phyloP scores from a whole-genome alignment of 1,140 invertebrate genomes.

The Saccostrea echinata region DNA sequence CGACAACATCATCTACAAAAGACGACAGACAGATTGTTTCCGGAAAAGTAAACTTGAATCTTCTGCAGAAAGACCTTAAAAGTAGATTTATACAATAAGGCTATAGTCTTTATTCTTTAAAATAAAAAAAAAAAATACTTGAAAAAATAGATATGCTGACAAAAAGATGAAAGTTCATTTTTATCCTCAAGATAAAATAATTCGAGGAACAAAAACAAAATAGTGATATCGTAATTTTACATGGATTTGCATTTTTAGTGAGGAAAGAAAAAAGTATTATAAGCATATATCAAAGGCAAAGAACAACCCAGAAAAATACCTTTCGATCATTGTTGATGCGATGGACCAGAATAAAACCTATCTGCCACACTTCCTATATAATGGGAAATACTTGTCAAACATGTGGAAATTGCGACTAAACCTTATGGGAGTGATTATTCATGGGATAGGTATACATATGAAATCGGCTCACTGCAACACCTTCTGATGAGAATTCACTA shows the following conservation, averaged over 20 bases:
- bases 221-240: background rate
- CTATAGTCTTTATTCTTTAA: too few species aligned
- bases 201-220: background rate
- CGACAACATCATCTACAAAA: too few species aligned
- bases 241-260: slow-evolving; percentile 5
- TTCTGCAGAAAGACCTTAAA: too few species aligned
- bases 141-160: too few species aligned
- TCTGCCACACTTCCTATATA: slow-evolving; percentile 22
- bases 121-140: too few species aligned
- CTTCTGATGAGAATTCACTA: background rate
- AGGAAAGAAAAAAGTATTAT: slow-evolving; percentile 38
- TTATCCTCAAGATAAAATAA: too few species aligned
- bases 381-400: background rate
- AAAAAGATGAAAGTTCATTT: too few species aligned
- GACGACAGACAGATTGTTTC: too few species aligned
- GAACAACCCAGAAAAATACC: slow-evolving; percentile 7
- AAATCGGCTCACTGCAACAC: background rate
- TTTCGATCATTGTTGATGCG: slow-evolving; percentile 31
- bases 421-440: slow-evolving; percentile 12
- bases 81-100: too few species aligned
- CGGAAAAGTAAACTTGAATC: too few species aligned
- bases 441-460: slow-evolving; percentile 11
- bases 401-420: slow-evolving; percentile 32
- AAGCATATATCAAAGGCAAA: slow-evolving; percentile 31
- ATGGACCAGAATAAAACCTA: slow-evolving; percentile 45